Evolutionary conservation across 2,797 vertebrate species (phyloP), one percentile per base, ranked within the genome.

Genomic region (Enoplosus armatus): DNA sequence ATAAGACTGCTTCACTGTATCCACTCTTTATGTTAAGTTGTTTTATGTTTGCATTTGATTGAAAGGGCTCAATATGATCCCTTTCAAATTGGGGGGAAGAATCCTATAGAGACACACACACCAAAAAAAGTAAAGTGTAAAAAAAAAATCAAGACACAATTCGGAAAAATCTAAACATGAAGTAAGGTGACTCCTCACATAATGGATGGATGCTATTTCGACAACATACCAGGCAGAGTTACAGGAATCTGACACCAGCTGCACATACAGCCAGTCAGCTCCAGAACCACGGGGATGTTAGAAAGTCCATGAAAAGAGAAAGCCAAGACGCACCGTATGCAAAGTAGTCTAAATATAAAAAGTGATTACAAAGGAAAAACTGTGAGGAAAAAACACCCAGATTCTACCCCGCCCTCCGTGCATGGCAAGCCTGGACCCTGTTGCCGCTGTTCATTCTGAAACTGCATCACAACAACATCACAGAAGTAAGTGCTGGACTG

Each of bases 1-100:
- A 50, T 85, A 86, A 89, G 56, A 64, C 63, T 62, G n/a, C 70
- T 71, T 56, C 6, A 37, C 18, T 27, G 2, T n/a, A 67, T 33
- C 3, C 27, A 20, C 7, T 45, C 5, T 61, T 67, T 22, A 22
- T 41, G 5, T 62, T 63, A 4, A 3, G 1, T 35, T 60, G 29
- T 53, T 12, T 33, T 20, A 27, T 20, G 1, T 51, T n/a, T 37
- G 35, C 20, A 33, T 5, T 48, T 50, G 4, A 51, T 24, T 53
- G 4, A 58, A 35, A 45, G 14, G 6, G 16, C 16, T 31, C 27
- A 12, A 20, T n/a, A 18, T 29, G 37, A 53, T 16, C 3, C n/a
- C n/a, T n/a, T n/a, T n/a, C n/a, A n/a, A n/a, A n/a, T n/a, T n/a
- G n/a, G n/a, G n/a, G n/a, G n/a, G n/a, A n/a, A n/a, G n/a, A 26